phyloP scores from a whole-genome alignment of 2,888 invertebrate species.

The Nymphalis urticae region DNA sequence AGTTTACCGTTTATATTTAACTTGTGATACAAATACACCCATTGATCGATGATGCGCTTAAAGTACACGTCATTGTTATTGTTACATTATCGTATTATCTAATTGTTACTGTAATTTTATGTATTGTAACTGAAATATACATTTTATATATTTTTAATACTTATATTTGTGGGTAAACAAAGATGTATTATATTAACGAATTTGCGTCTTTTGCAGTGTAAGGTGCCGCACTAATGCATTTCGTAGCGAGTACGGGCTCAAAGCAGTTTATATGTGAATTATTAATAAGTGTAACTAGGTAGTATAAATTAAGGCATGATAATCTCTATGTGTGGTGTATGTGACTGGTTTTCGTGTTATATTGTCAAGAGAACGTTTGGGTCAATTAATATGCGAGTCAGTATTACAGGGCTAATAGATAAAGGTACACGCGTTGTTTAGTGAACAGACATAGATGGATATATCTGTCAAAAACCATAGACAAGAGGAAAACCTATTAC shows the following conservation, averaged over 20 bases:
- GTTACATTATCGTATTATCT: too few relatives aligned
- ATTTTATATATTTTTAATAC: not conserved
- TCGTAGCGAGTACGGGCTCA: constrained; percentile 70
- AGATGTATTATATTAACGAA: constrained; percentile 24
- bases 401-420: constrained; percentile 71
- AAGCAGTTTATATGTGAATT: constrained; percentile 77
- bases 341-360: constrained; percentile 17
- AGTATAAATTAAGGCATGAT: constrained; percentile 50
- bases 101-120: too few relatives aligned
- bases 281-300: constrained; percentile 64
- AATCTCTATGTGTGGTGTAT: constrained; percentile 53
- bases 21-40: too few relatives aligned
- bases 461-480: not conserved
- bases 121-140: not conserved
- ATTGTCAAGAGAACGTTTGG: constrained; percentile 23
- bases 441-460: constrained; percentile 23
- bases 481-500: not conserved
- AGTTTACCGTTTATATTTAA: not conserved
- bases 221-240: constrained; percentile 59
- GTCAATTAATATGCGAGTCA: constrained; percentile 75
- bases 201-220: constrained; percentile 58
- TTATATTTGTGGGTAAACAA: constrained; percentile 45
- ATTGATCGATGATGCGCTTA: too few relatives aligned
- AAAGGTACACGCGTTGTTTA: constrained; percentile 40
- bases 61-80: too few relatives aligned